Conservation (phyloP, 2,888 invertebrate genomes). For the Pemphredon lugubris region DNA sequence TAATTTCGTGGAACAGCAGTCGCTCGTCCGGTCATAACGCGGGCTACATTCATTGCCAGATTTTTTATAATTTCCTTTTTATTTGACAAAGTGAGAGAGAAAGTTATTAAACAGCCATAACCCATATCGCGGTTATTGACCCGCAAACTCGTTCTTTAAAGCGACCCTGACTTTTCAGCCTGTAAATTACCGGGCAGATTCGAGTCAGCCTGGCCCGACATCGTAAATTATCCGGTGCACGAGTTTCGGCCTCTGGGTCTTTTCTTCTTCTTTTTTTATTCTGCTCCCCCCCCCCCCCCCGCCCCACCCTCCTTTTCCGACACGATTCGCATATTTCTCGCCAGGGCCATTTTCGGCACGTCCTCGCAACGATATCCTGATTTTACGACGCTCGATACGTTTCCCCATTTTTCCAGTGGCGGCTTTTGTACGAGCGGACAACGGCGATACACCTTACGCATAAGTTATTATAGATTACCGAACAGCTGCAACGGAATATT, state of each 20-base stretch:
- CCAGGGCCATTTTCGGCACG: not conserved
- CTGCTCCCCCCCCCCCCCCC: too few relatives aligned
- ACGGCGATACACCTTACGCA: too few relatives aligned
- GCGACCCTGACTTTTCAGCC: constrained; percentile 50
- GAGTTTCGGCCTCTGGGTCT: constrained; percentile 33
- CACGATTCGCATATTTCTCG: not conserved
- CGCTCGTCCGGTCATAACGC: not conserved
- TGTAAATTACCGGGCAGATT: constrained; percentile 43
- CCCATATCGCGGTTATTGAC: constrained; percentile 54
- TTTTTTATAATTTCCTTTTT: constrained; percentile 3
- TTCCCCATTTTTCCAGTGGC: too few relatives aligned
- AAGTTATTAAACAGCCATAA: constrained; percentile 60
- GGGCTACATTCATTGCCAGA: constrained; percentile 1
- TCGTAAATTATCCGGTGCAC: constrained; percentile 47
- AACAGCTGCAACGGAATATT: too few relatives aligned
- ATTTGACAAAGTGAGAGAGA: constrained; percentile 51
- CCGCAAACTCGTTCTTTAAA: constrained; percentile 27
- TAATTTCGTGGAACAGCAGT: not conserved
- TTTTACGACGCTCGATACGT: too few relatives aligned
- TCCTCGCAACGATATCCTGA: too few relatives aligned
- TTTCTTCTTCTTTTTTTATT: not conserved
- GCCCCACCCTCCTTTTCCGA: too few relatives aligned
- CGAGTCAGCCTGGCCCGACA: constrained; percentile 40
- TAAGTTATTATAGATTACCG: too few relatives aligned
- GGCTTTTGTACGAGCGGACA: too few relatives aligned